Base-by-base conservation (phyloP, 2,797 vertebrate genomes). In the Periparus ater region DNA sequence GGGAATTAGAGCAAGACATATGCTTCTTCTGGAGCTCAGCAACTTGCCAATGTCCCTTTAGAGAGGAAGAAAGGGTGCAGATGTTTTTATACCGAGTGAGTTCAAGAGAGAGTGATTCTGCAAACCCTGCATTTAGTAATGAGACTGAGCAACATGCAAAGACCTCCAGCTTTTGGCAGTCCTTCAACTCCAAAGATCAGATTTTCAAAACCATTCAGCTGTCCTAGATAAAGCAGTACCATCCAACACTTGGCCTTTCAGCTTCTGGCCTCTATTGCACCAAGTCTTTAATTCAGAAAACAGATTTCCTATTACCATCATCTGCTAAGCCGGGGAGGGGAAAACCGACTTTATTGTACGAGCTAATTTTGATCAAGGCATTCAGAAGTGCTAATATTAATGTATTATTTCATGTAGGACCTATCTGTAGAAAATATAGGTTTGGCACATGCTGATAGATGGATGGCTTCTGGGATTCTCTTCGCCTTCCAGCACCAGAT, bases 161-260 rank as follows among this genome's bases (percentile, higher is more conserved):
- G 30, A 34, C 21, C 70, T 86, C 50, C 75, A 83, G 42, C 1
- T 87, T 87, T 71, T 91, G 75, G 66, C 71, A 87, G 55, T 51
- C 45, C 18, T 82, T 93, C 88, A 65, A 32, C 50, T 85, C 55
- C 67, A 42, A 85, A 95, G 63, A 91, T 63, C 67, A 85, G 60
- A 74, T 74, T 92, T 89, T 85, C 63, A 67, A 78, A 93, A 81
- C 67, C 62, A 7, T 72, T 96, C 84, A 92, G 62, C 63, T 93
- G 71, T 58, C 81, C 71, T 7, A 82, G 55, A 76, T 47, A 77
- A 92, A 89, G 67, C 38, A 71, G 60, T 13, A 80, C 22, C 36
- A 67, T 89, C 44, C 55, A 85, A 47, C 34, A 67, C 27, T 30
- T 53, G 48, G 55, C 45, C 81, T 89, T 92, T 65, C 65, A 70